Base-by-base conservation (phyloP, 1,140 invertebrate genomes). In the Holcopasites calliopsidis region DNA sequence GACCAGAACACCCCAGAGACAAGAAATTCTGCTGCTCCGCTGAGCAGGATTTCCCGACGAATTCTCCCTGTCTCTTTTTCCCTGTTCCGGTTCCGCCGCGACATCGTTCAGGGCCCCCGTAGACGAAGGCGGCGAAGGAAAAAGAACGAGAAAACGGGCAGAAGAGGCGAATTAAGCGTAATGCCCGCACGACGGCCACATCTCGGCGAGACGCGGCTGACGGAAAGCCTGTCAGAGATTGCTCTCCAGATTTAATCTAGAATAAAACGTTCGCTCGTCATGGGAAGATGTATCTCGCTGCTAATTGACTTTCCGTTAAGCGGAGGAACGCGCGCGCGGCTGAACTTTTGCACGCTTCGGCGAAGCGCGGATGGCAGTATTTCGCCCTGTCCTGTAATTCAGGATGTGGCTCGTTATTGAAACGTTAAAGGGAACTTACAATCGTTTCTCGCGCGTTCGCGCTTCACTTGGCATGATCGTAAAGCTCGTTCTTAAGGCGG, bases 391-490 rank as follows among this genome's bases (percentile, higher is more conserved):
- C n/a, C n/a, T n/a, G n/a, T n/a, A n/a, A n/a, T 8, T 18, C 21
- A 26, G 11, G 5, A 4, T 3, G 18, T 6, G 21, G 26, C 31
- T 28, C 40, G 23, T 58, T 57, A 75, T 44, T 60, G 52, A 69
- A 60, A 52, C 44, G 42, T 50, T 75, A 75, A 57, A 16, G 33
- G 40, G 26, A 42, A 69, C 33, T 58, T 57, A 31, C 23, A 21
- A n/a, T 3, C 35, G 13, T 49, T 69, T 8, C 28, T 57, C n/a
- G 28, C 35, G n/a, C 40, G 28, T 16, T 38, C 23, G 33, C 11
- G 23, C 52, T 75, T 81, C 79, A 76, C 65, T 81, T 76, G 71
- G 58, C 44, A 76, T 66, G 60, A 71, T 70, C 77, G 78, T 52
- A 65, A 58, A 81, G 71, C 42, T 72, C 40, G 71, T 54, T 70